These are phyloP conservation scores for Phodopus roborovskii DNA, from an alignment of 2,113 vertebrate species.

Conservation along the genomic window DNA sequence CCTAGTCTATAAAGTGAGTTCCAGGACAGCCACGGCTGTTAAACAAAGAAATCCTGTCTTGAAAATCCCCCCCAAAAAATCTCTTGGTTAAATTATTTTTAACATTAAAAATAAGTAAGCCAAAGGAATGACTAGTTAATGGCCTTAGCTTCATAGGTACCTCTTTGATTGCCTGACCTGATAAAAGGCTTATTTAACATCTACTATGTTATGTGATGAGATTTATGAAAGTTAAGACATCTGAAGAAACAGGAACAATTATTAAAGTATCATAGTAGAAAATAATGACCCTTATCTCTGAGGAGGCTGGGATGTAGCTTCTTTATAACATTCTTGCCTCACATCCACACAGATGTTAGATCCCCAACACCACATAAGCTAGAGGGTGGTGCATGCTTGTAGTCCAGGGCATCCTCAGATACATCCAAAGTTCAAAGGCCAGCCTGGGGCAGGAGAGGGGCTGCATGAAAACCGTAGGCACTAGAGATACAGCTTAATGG, in stretches of 20 bases:
- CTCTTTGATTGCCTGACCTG: not conserved
- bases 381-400: not conserved
- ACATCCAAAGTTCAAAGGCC: not conserved
- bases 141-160: not conserved
- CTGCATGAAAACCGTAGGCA: not conserved
- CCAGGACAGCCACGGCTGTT: too few species aligned
- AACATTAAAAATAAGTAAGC: not conserved
- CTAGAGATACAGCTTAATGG: not conserved
- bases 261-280: too few species aligned
- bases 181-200: conserved; percentile 39
- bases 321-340: too few species aligned
- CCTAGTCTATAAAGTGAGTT: too few species aligned
- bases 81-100: not conserved
- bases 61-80: too few species aligned
- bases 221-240: too few species aligned
- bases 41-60: too few species aligned
- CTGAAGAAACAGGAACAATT: too few species aligned
- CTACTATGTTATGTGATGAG: too few species aligned
- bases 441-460: not conserved
- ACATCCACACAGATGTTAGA: too few species aligned
- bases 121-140: not conserved
- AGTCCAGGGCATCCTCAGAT: not conserved
- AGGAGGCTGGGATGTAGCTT: too few species aligned
- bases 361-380: not conserved
- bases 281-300: too few species aligned